Base-by-base conservation (phyloP, 1,140 invertebrate species). In the Drosophila athabasca region DNA sequence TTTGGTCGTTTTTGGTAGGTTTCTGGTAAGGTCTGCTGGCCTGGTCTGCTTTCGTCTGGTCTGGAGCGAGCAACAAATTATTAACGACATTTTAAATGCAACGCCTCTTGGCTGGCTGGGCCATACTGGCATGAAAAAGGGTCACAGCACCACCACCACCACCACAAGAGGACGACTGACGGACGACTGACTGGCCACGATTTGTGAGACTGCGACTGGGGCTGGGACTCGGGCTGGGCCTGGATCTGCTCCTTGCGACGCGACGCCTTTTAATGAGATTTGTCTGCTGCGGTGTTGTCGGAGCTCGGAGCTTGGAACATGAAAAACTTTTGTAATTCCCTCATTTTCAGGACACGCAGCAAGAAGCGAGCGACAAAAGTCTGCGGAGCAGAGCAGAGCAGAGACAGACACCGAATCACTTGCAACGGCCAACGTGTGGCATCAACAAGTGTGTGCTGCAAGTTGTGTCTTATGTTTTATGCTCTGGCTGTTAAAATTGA, bases 21-120 rank as follows among this genome's bases (percentile, higher is more conserved):
- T 35, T 62, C 11, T 39, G 35, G 9, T 13, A 11, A 9, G 53
- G 60, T 55, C 50, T 49, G 39, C 4, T 44, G 45, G 44, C 22
- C 59, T 64, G 26, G 51, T 62, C 54, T 57, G 35, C 3, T 4
- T 11, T 48, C 17, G 48, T 31, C 62, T 57, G 45, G 24, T 66
- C 55, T 54, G 57, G 66, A 72, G 53, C 67, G 62, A 84, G 81
- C 77, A 84, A 84, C 81, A 84, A 88, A 88, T 88, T 88, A 88
- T 88, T 88, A 89, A 88, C 83, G 83, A 88, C 83, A 88, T 88
- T 88, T 88, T 88, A 88, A 88, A 88, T 88, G 80, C 83, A 76
- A 88, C 79, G 84, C 79, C 81, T 84, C 68, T 58, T 48, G 79
- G n/a, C 54, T 22, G 50, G 22, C 54, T 22, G 50, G 22, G 51